Base-by-base conservation (phyloP, 92 coral and sea anemone species). In the Parazoanthus atlanticus region DNA sequence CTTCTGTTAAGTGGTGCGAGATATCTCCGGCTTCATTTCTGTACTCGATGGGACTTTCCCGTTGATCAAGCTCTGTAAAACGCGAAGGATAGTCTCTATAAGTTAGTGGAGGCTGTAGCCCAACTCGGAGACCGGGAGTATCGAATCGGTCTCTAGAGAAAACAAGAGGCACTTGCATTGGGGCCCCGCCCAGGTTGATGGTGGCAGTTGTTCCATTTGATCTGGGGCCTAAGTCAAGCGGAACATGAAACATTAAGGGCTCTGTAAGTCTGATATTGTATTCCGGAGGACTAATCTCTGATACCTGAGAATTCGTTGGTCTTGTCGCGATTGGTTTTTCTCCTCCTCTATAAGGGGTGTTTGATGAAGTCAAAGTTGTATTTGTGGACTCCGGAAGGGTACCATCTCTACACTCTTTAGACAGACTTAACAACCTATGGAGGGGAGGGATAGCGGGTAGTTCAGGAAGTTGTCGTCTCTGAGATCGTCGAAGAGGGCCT, bases 111-210 rank as follows among this genome's bases (percentile, higher is more conserved):
- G 69, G 49, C 38, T 38, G 76, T 34, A 54, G 65, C 23, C 71
- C 77, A 41, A 69, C 77, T 28, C 65, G 49, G 12, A 41, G 52
- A 15, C 85, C 21, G 26, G 86, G 41, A 19, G 12, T 34, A 67
- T 46, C 65, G 78, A n/a, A 16, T 26, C 76, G 25, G 78, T 69
- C 78, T 41, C 78, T 83, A 46, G 86, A 69, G 78, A 83, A 38
- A 12, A 69, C 78, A 70, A 83, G 34, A 41, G 86, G 86, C 29
- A 83, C 86, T 70, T 83, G 86, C 86, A 83, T 43, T 41, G 86
- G 86, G 15, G 25, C 29, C 17, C 86, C 78, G 8, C 86, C 78
- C 64, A 83, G 58, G 64, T 69, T 43, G 40, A 83, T 83, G 13
- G 77, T 83, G 8, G 78, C 86, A 26, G 64, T 67, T 2, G 86